Base-by-base conservation (phyloP, 2,888 invertebrate genomes). In the Ormyrus pomaceus region DNA sequence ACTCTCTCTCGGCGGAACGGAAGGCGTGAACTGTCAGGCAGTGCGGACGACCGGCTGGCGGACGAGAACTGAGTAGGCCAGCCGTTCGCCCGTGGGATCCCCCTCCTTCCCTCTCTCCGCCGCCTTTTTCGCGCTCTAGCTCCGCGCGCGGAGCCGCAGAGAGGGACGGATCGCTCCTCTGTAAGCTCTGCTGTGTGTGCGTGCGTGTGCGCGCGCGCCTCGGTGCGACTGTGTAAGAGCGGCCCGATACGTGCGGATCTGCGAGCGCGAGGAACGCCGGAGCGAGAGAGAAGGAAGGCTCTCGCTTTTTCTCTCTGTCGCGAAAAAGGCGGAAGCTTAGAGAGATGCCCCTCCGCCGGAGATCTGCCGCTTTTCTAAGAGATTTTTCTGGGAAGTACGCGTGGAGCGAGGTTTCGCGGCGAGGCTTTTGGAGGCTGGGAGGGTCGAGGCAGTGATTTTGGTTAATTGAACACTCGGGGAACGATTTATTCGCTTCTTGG, bases 21-120 rank as follows among this genome's bases (percentile, higher is more conserved):
- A 81, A 83, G 82, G 83, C 85, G 85, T 83, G 82, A 86, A 85
- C 84, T 84, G 84, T 85, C 77, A 61, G 62, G 84, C 83, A 79
- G 19, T n/a, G 46, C 19, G 61, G 84, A 85, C 84, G 86, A 87
- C 87, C 87, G 88, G 87, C 88, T 87, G 89, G 87, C 87, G 87
- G 87, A 85, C 88, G 88, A 88, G 87, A 86, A 89, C 89, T 89
- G 88, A 89, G 87, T 89, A 88, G 87, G 85, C 84, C 85, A 88
- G 87, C 86, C 88, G 89, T 88, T 86, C 86, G 86, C 65, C 73
- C 55, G 56, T 55, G 61, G 85, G 86, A 86, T 87, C 86, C 88
- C 64, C 78, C 77, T 71, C 64, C 34, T 77, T 62, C 48, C 56
- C 13, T 55, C 88, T 85, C 84, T 85, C 84, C 51, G 0, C 77